A percentile compares a stretch with the other conserved stretches of the same genome.
Conservation (phyloP, 1,140 invertebrate species). For the Calliopsis andreniformis region DNA sequence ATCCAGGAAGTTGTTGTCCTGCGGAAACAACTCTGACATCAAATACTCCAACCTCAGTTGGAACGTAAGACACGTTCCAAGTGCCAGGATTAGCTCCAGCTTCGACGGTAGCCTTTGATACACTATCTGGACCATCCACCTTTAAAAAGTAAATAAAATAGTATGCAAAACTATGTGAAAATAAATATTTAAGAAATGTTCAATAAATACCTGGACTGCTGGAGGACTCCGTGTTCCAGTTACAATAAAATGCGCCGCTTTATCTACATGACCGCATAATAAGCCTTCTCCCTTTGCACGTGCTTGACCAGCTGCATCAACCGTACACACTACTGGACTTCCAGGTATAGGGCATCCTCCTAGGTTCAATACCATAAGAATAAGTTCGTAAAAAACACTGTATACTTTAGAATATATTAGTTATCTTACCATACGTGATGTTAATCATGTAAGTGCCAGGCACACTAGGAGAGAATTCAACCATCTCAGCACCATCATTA, state of each 20-base stretch:
- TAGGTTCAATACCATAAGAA: slow-evolving; percentile 43
- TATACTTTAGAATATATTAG: background rate
- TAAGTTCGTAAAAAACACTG: no score
- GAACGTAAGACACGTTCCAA: slow-evolving; percentile 86
- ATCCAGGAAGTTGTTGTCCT: slow-evolving; percentile 84
- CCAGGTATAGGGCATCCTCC: slow-evolving; percentile 82
- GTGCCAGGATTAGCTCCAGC: slow-evolving; percentile 81
- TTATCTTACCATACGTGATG: slow-evolving; percentile 91
- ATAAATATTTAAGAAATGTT: background rate
- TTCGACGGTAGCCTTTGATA: slow-evolving; percentile 83
- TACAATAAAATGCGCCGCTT: slow-evolving; percentile 77
- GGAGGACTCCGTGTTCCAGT: slow-evolving; percentile 79
- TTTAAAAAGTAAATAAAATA: slow-evolving; percentile 41
- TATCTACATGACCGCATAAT: slow-evolving; percentile 82
- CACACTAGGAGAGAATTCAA: slow-evolving; percentile 93
- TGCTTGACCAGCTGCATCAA: slow-evolving; percentile 84
- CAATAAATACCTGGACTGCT: slow-evolving; percentile 73
- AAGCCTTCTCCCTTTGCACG: slow-evolving; percentile 85
- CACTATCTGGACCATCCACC: slow-evolving; percentile 87
- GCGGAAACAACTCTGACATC: slow-evolving; percentile 88
- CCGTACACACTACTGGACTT: slow-evolving; percentile 82
- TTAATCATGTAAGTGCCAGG: slow-evolving; percentile 95
- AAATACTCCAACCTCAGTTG: slow-evolving; percentile 88
- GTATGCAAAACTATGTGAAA: no score
- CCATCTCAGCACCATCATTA: slow-evolving; percentile 87